A percentile compares a stretch with the other conserved stretches of the same genome.
Evolutionary conservation across 2,888 invertebrate genomes (phyloP).

Genomic region (Biston betularia): DNA sequence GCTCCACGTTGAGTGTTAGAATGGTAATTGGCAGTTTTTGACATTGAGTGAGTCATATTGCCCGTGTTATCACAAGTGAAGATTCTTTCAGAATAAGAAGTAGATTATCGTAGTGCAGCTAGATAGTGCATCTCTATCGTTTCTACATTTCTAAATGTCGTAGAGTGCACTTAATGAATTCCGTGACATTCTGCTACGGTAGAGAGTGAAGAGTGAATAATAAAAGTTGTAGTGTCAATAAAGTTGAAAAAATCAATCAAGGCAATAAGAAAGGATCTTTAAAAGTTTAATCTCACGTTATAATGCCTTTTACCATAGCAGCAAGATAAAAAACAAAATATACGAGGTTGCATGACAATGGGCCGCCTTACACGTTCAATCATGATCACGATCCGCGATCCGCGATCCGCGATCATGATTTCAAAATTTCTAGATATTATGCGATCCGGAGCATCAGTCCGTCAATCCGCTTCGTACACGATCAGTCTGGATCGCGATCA

Average conservation of each 20-base stretch:
- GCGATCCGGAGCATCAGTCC: too few species aligned
- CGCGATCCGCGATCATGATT: too few species aligned
- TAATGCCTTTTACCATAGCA: too few species aligned
- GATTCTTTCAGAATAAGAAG: background rate
- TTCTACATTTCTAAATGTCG: slow-evolving; percentile 29
- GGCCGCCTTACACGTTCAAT: too few species aligned
- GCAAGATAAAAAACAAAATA: too few species aligned
- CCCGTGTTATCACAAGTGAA: slow-evolving; percentile 39
- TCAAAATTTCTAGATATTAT: too few species aligned
- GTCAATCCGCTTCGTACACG: too few species aligned
- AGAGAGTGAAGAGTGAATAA: slow-evolving; percentile 24
- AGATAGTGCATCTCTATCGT: slow-evolving; percentile 36
- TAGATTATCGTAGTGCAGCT: slow-evolving; percentile 17
- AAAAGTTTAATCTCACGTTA: too few species aligned
- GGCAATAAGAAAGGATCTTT: background rate
- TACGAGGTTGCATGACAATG: too few species aligned
- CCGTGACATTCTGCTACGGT: slow-evolving; percentile 24
- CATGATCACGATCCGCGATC: too few species aligned
- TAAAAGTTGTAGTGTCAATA: slow-evolving; percentile 17
- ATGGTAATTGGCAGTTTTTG: slow-evolving; percentile 33
- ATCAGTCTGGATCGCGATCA: too few species aligned
- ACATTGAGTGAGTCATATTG: slow-evolving; percentile 31
- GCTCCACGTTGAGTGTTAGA: slow-evolving; percentile 25
- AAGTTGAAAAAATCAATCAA: slow-evolving; percentile 8
- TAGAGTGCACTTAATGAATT: slow-evolving; percentile 37